A percentile compares a stretch with the other conserved stretches of the same genome.
Evolutionary conservation across 2,888 invertebrate species (phyloP).

Genomic region (Buathra laborator): DNA sequence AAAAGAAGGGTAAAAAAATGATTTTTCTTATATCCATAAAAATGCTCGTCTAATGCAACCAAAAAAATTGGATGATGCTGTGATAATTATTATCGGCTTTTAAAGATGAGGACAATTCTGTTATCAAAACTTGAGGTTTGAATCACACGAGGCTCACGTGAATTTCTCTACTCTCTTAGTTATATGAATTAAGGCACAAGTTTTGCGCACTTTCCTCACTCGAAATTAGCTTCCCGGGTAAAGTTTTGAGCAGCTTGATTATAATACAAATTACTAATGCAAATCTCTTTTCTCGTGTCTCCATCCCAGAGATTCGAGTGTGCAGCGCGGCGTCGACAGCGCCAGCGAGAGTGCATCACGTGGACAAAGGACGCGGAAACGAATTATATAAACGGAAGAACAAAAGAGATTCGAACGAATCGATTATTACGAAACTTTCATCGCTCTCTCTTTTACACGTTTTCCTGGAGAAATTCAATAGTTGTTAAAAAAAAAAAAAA

Average conservation of each 20-base stretch:
- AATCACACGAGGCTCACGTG: constrained; percentile 33
- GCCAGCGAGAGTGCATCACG: constrained; percentile 8
- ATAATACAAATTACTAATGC: constrained; percentile 73
- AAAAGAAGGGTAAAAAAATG: too few relatives aligned
- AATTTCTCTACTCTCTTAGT: constrained; percentile 27
- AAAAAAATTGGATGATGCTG: background rate
- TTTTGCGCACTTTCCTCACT: constrained; percentile 68
- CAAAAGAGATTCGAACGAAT: constrained; percentile 66
- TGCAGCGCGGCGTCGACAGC: background rate
- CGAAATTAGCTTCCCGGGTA: constrained; percentile 65
- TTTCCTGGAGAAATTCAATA: constrained; percentile 6
- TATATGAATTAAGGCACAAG: constrained; percentile 67
- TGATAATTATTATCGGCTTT: background rate
- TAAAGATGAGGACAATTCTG: background rate
- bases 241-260: constrained; percentile 73
- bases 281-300: constrained; percentile 60
- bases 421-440: constrained; percentile 63
- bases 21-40: too few relatives aligned
- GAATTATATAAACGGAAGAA: constrained; percentile 68
- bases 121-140: background rate
- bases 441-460: background rate
- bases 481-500: too few relatives aligned
- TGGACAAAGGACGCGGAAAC: constrained; percentile 58
- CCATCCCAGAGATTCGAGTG: constrained; percentile 12
- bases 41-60: too few relatives aligned